Percentiles rank a stretch among this genome's conserved stretches.
phyloP scores from a whole-genome alignment of 2,797 vertebrate genomes.

The Percopsis omiscomaycus region DNA sequence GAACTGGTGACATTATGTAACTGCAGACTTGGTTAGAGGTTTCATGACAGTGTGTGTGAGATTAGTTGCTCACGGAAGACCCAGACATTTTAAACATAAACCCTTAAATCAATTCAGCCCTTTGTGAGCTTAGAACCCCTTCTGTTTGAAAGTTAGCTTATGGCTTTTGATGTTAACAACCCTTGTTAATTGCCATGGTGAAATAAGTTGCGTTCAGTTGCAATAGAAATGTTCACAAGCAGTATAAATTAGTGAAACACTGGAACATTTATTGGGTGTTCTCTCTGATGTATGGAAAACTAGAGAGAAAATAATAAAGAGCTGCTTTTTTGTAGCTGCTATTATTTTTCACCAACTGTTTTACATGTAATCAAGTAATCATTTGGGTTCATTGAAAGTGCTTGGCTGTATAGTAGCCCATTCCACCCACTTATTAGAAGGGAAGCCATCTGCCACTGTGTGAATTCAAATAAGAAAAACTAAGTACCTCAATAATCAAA shows the following conservation, averaged over 20 bases:
- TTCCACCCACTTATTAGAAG: slow-evolving; percentile 2
- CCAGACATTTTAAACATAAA: slow-evolving; percentile 29
- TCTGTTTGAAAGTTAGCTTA: slow-evolving; percentile 48
- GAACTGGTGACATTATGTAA: background rate
- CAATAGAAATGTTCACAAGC: slow-evolving; percentile 29
- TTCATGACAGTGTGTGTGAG: slow-evolving; percentile 8
- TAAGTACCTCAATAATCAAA: slow-evolving; percentile 1
- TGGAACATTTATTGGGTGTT: slow-evolving; percentile 36
- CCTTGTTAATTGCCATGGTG: slow-evolving; percentile 57
- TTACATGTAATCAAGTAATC: slow-evolving; percentile 25
- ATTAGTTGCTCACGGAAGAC: slow-evolving; percentile 31
- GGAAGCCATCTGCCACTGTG: slow-evolving; percentile 6
- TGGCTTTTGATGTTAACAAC: slow-evolving; percentile 69
- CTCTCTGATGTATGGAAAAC: slow-evolving; percentile 55
- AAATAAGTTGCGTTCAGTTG: slow-evolving; percentile 46
- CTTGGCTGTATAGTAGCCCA: slow-evolving; percentile 9
- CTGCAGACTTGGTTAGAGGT: background rate
- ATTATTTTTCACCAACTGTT: slow-evolving; percentile 31
- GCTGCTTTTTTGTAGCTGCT: slow-evolving; percentile 20
- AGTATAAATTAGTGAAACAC: background rate
- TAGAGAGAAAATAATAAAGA: slow-evolving; percentile 42
- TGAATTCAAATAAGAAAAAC: slow-evolving; percentile 34
- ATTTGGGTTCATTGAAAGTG: slow-evolving; percentile 43
- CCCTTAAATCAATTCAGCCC: slow-evolving; percentile 10
- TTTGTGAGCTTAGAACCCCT: slow-evolving; percentile 31